Conservation (phyloP, 2,113 vertebrate species). For the Vimba vimba region DNA sequence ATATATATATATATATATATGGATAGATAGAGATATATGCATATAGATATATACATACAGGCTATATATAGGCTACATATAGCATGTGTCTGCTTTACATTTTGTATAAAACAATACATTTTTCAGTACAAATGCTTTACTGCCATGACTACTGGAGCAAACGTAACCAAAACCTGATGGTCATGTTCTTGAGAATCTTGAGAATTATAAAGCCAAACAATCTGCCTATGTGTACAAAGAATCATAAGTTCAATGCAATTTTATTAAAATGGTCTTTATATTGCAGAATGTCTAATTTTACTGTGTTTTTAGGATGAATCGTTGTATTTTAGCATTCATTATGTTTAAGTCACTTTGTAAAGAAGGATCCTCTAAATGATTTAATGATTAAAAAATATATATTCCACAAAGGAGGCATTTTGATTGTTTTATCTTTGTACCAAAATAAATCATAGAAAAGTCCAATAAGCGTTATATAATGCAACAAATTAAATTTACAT, state of each 20-base stretch:
- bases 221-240: neutral
- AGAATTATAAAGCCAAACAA: neutral
- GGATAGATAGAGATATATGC: too few species aligned
- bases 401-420: neutral
- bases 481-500: neutral
- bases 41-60: too few species aligned
- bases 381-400: neutral
- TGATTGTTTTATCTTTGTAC: neutral
- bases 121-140: neutral
- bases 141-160: too few species aligned
- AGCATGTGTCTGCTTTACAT: too few species aligned
- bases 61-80: too few species aligned
- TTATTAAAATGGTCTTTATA: neutral
- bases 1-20: too few species aligned
- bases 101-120: neutral
- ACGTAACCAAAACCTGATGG: neutral
- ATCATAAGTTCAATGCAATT: neutral
- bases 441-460: neutral
- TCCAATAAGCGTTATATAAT: neutral
- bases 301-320: neutral
- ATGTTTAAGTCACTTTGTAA: neutral
- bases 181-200: neutral
- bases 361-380: neutral
- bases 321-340: neutral
- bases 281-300: neutral